Conservation (phyloP, 2,797 vertebrate species). For the Spinus pinus region DNA sequence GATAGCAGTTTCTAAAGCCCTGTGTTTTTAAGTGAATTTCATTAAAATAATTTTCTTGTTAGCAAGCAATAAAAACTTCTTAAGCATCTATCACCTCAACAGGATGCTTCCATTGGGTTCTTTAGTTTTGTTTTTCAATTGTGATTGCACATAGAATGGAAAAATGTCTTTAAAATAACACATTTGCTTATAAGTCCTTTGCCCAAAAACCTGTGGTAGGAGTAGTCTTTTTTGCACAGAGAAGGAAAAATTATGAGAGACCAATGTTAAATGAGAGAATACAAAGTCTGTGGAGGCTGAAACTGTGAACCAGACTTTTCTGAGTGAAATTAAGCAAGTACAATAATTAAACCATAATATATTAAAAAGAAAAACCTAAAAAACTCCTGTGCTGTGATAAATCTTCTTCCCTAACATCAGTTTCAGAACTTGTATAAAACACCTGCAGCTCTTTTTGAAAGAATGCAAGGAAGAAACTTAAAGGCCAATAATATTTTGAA, state of each 20-base stretch:
- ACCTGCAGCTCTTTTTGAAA: background rate
- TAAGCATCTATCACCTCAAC: background rate
- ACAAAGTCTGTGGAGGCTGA: rapidly evolving
- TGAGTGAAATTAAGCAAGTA: background rate
- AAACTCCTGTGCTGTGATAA: background rate
- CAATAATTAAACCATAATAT: background rate
- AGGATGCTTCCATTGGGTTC: background rate
- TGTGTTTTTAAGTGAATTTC: background rate
- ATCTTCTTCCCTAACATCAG: background rate
- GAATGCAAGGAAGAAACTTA: background rate
- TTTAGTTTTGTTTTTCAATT: background rate
- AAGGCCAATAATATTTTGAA: background rate
- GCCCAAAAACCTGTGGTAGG: background rate
- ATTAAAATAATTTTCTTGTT: background rate
- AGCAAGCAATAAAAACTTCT: background rate
- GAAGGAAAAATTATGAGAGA: background rate
- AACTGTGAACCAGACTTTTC: background rate
- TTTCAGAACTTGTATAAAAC: background rate
- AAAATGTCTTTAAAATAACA: background rate
- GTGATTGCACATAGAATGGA: background rate
- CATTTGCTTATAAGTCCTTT: background rate
- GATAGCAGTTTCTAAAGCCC: background rate
- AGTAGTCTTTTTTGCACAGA: background rate
- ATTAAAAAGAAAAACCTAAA: background rate
- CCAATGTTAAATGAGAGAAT: background rate